Percentiles rank a stretch among this genome's conserved stretches.
Conservation (phyloP, 2,113 vertebrate genomes). For the Pseudolaguvia tuberculata region DNA sequence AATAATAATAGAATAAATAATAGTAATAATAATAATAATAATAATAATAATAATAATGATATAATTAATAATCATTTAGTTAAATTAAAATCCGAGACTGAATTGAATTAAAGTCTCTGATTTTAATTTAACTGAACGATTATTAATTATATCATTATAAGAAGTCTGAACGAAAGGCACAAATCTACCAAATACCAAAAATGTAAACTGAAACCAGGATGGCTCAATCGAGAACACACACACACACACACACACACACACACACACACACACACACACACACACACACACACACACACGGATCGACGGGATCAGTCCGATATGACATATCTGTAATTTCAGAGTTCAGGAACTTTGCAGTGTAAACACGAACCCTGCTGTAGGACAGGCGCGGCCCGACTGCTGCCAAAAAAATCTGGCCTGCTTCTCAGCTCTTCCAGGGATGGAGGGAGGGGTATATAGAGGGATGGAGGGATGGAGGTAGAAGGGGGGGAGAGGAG, state of each 20-base stretch:
- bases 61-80: no score
- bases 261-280: slow-evolving; percentile 1
- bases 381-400: slow-evolving; percentile 65
- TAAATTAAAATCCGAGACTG: no score
- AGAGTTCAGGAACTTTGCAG: slow-evolving; percentile 73
- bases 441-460: slow-evolving; percentile 36
- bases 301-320: slow-evolving; percentile 48
- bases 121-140: no score
- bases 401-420: slow-evolving; percentile 69
- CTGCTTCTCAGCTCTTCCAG: slow-evolving; percentile 68
- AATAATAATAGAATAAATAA: no score
- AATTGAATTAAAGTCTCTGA: no score
- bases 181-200: no score
- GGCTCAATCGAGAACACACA: no score
- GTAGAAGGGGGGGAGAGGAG: slow-evolving; percentile 13
- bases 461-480: slow-evolving; percentile 44
- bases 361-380: slow-evolving; percentile 79
- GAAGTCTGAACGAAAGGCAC: no score
- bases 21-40: no score
- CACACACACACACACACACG: slow-evolving; percentile 1
- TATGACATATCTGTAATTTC: slow-evolving; percentile 75
- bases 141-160: no score
- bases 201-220: no score
- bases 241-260: slow-evolving; percentile 16
- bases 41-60: no score